phyloP scores from a whole-genome alignment of 64 coral and sea anemone genomes.

The Pocillopora damicornis region DNA sequence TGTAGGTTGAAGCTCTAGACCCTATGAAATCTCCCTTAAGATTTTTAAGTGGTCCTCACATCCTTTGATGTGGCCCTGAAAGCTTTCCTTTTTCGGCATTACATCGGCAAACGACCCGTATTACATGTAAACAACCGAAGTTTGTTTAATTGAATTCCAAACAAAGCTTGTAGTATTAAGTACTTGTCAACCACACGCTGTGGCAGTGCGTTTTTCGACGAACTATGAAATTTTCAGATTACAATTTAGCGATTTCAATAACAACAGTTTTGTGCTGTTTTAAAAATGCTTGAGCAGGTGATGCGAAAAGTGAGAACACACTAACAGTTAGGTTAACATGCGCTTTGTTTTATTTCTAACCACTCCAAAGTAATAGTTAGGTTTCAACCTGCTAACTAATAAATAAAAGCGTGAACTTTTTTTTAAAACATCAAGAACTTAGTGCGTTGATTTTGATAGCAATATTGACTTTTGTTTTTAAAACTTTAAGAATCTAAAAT shows the following conservation, averaged over 20 bases:
- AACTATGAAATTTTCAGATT: neutral
- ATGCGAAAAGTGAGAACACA: neutral
- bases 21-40: neutral
- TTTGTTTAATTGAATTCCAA: conserved; percentile 21
- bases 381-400: neutral
- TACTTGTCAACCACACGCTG: conserved; percentile 16
- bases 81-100: neutral
- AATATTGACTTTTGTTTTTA: conserved; percentile 2
- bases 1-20: neutral
- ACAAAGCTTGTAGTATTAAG: conserved; percentile 11
- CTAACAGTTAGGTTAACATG: neutral
- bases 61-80: neutral
- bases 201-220: neutral
- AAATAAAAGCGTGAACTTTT: neutral
- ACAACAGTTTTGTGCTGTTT: neutral
- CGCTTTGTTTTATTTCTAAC: neutral
- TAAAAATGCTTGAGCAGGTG: neutral
- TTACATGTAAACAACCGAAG: neutral
- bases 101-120: neutral
- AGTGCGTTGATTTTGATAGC: neutral
- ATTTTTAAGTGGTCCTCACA: neutral
- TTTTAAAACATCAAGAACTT: neutral
- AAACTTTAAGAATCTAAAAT: neutral
- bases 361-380: neutral
- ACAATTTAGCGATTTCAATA: conserved; percentile 9